Evolutionary conservation across 2,113 vertebrate species (phyloP), one percentile per base, ranked within the genome.

Genomic region (Prunella himalayana): DNA sequence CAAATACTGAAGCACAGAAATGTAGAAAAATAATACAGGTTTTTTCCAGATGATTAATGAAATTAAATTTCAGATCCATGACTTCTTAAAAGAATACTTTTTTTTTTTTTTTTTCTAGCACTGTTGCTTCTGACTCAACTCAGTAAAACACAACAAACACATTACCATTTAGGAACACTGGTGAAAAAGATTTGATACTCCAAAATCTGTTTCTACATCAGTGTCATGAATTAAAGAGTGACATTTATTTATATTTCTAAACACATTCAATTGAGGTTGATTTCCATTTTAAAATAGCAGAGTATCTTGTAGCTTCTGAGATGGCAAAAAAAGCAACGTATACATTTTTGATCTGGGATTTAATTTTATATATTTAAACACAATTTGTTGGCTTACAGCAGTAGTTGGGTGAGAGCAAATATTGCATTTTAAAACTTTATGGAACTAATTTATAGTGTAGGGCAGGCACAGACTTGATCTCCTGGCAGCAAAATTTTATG

Each of bases 401-500:
- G 51, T 69, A 77, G 73, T 72, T 82, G 45, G 66, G 50, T 60
- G 90, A 89, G 61, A 92, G 95, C 91, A 97, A 97, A 97, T 73
- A 97, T 37, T 91, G 66, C 57, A 95, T 97, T 98, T 98, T 96
- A 97, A 97, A 98, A 96, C 91, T 97, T 97, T 90, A 97, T 96
- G 53, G 82, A 94, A 96, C 92, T 98, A 97, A 98, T 98, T 97
- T 97, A 98, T 95, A 92, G 97, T 59, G 35, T 94, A 97, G 92
- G 91, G 86, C 90, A 97, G 94, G 71, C 85, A 91, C 44, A 93
- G 93, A 96, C 96, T 98, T 98, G 98, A 98, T 98, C 97, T 98
- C 54, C 80, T 95, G 84, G 95, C 95, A 97, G 94, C 94, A 95
- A 97, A 98, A 97, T 98, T 97, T 98, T 97, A 98, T 98, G 97